Evolutionary conservation across 2,797 vertebrate species (phyloP), one percentile per base, ranked within the genome.

Genomic region (Vireo griseus): DNA sequence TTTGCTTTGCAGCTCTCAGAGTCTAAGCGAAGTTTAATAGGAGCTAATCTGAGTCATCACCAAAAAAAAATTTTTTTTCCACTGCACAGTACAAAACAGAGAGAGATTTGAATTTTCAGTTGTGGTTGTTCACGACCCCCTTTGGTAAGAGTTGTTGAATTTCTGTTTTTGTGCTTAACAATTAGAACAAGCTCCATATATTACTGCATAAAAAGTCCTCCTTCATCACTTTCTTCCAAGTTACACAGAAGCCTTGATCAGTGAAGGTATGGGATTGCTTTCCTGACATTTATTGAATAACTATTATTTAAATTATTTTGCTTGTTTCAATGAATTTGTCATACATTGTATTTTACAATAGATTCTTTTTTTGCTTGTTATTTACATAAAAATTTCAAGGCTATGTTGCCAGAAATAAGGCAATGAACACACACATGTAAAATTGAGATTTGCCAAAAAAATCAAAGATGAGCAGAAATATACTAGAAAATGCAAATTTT

Each of bases 251-350:
- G 74, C 22, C 65, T 94, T 37, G 1, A 76, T 92, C 82, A 95
- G 75, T 15, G 3, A 89, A 96, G 80, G 45, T 72, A 72, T 74
- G 55, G 69, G 73, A 92, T 55, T 89, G 90, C 31, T 88, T 95
- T 96, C 65, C 44, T 86, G 93, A 87, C 81, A 81, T 69, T 95
- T 92, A 95, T 61, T 93, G 80, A 81, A 82, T 40, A 87, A 83
- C 57, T 67, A 82, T 87, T 95, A 96, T 92, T 90, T 76, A 83
- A 95, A 95, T 92, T 67, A 74, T 85, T 90, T 93, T 94, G 28
- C 72, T 93, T 95, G 72, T 80, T 79, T 92, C 58, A 92, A 85
- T 93, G 65, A 77, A 61, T 83, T 91, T 92, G 57, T 93, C 72
- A 81, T 93, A 85, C 55, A 88, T 83, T 87, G 66, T 79, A 74